Evolutionary conservation across 2,113 vertebrate genomes (phyloP).

Genomic region (Eulemur rufifrons): DNA sequence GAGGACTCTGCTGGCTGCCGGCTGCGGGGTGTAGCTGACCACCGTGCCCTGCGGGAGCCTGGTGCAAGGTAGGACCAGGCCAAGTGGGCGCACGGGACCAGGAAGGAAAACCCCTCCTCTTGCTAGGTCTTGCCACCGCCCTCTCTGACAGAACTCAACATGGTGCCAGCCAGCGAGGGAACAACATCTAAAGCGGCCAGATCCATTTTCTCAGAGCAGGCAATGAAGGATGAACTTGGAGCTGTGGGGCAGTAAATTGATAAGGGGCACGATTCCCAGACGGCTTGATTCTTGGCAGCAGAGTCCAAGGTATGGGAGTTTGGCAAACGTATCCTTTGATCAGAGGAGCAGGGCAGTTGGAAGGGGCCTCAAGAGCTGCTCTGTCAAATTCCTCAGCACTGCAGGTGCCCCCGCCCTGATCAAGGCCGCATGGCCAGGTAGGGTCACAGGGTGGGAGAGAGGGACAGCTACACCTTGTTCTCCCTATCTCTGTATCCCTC

Average conservation of each 20-base stretch:
- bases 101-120: neutral
- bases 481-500: neutral
- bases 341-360: neutral
- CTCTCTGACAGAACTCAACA: neutral
- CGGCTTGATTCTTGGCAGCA: neutral
- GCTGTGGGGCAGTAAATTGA: neutral
- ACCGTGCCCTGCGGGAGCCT: neutral
- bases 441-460: neutral
- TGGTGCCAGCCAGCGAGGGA: rapidly evolving
- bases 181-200: neutral
- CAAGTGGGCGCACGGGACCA: neutral
- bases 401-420: too few relatives aligned
- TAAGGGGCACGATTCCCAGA: neutral
- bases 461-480: neutral
- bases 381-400: neutral
- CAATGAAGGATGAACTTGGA: neutral
- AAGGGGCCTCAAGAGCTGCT: neutral
- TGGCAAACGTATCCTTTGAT: neutral
- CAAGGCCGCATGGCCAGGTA: neutral
- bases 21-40: neutral
- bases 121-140: neutral
- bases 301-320: neutral
- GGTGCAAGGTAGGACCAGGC: neutral
- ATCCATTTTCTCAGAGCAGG: neutral
- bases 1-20: neutral